phyloP scores from a whole-genome alignment of 2,797 vertebrate genomes.

The Sciaenops ocellatus region DNA sequence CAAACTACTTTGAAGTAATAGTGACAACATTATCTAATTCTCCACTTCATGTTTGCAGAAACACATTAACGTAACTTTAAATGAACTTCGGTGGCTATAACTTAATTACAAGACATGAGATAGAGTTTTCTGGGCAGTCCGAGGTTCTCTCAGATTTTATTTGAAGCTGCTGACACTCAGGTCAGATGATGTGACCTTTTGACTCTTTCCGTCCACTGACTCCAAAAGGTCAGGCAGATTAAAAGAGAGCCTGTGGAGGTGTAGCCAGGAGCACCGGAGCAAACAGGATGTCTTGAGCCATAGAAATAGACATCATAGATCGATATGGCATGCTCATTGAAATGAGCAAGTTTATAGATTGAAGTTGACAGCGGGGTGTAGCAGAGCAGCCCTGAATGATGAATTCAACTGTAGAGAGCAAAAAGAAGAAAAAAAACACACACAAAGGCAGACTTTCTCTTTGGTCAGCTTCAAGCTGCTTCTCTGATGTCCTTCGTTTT shows the following conservation, averaged over 20 bases:
- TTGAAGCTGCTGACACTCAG: conserved; percentile 53
- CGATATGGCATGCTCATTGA: neutral
- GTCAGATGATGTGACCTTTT: conserved; percentile 55
- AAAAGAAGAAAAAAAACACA: neutral
- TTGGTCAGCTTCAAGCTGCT: neutral
- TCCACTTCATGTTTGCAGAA: neutral
- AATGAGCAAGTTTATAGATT: neutral
- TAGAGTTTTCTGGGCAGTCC: conserved; percentile 10
- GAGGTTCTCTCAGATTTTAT: conserved; percentile 35
- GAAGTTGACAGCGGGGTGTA: neutral
- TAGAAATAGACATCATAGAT: conserved; percentile 41
- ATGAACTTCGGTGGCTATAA: neutral
- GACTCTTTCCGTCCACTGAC: conserved; percentile 48
- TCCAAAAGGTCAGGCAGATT: conserved; percentile 66
- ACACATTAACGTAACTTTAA: neutral
- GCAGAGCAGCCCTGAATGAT: neutral
- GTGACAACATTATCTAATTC: neutral
- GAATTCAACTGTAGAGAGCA: neutral
- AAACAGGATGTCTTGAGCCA: conserved; percentile 41
- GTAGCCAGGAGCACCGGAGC: conserved; percentile 12
- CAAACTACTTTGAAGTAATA: neutral
- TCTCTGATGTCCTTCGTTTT: neutral
- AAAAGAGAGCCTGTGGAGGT: conserved; percentile 34
- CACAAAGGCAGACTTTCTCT: neutral
- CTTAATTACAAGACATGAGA: conserved; percentile 15